Evolutionary conservation across 2,113 vertebrate species (phyloP).

Genomic region (Taurulus bubalis): DNA sequence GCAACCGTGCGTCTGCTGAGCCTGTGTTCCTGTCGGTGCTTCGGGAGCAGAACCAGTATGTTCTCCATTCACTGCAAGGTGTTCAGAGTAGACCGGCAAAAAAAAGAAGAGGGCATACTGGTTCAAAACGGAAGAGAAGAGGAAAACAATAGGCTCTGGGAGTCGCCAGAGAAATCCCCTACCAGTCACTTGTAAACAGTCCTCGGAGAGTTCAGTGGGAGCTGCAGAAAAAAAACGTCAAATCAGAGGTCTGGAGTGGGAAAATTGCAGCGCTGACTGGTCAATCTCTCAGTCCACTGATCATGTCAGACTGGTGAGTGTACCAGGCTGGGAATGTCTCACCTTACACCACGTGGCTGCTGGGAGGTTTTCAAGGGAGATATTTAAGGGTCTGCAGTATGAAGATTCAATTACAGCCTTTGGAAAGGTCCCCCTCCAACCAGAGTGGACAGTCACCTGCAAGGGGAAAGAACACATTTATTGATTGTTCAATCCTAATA

Average conservation of each 20-base stretch:
- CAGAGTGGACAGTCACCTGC: constrained; percentile 66
- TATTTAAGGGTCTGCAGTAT: constrained; percentile 84
- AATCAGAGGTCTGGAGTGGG: constrained; percentile 41
- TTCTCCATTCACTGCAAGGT: constrained; percentile 86
- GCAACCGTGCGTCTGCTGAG: constrained; percentile 71
- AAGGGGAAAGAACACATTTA: constrained; percentile 44
- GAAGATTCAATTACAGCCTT: constrained; percentile 78
- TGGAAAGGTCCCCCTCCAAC: constrained; percentile 47
- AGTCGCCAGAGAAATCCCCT: constrained; percentile 50
- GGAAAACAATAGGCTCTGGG: constrained; percentile 24
- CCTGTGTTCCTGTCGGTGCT: constrained; percentile 84
- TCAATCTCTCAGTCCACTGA: constrained; percentile 61
- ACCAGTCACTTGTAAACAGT: constrained; percentile 17
- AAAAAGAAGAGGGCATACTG: constrained; percentile 69
- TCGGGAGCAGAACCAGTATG: constrained; percentile 85
- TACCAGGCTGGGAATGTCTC: constrained; percentile 68
- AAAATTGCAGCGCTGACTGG: constrained; percentile 25
- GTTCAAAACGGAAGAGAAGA: constrained; percentile 22
- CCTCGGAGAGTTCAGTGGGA: constrained; percentile 16
- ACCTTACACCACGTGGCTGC: constrained; percentile 85
- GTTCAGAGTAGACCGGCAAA: constrained; percentile 56
- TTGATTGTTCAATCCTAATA: constrained; percentile 2
- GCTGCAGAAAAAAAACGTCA: neutral
- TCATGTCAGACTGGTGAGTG: constrained; percentile 59
- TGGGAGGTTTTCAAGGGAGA: constrained; percentile 63